Conservation (phyloP, 2,797 vertebrate genomes). For the Pangasius macronema region DNA sequence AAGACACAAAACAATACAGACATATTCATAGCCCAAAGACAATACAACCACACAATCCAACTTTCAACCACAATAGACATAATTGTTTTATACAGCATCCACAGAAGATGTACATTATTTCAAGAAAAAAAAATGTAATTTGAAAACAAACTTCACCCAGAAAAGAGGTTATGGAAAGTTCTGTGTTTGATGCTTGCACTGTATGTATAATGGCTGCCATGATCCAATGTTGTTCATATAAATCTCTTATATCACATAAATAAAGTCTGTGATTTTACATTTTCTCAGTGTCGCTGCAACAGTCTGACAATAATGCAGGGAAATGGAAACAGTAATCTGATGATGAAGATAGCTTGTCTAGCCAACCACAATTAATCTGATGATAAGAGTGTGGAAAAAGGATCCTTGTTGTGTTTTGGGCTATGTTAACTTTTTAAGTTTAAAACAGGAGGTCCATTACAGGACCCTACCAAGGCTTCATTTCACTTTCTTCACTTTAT, state of each 20-base stretch:
- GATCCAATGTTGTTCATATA: not conserved
- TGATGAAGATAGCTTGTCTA: not conserved
- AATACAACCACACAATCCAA: not conserved
- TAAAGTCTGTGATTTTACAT: not conserved
- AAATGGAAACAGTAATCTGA: not conserved
- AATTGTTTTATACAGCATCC: not conserved
- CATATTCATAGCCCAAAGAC: not conserved
- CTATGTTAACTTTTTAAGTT: not conserved
- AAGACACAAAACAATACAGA: not conserved
- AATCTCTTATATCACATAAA: not conserved
- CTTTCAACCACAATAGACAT: not conserved
- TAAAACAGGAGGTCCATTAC: conserved; percentile 21
- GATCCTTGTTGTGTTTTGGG: not conserved
- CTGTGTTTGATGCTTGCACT: not conserved
- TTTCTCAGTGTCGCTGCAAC: not conserved
- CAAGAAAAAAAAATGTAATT: not conserved
- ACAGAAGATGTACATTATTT: not conserved
- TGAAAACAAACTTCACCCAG: not conserved
- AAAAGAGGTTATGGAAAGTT: not conserved
- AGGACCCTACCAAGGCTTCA: not conserved
- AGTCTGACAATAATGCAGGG: not conserved
- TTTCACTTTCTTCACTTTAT: conserved; percentile 49
- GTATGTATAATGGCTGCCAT: not conserved
- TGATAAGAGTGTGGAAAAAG: too few relatives aligned
- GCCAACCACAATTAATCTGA: not conserved